Conservation (phyloP, 2,113 vertebrate species). For the Sylvilagus bachmani region DNA sequence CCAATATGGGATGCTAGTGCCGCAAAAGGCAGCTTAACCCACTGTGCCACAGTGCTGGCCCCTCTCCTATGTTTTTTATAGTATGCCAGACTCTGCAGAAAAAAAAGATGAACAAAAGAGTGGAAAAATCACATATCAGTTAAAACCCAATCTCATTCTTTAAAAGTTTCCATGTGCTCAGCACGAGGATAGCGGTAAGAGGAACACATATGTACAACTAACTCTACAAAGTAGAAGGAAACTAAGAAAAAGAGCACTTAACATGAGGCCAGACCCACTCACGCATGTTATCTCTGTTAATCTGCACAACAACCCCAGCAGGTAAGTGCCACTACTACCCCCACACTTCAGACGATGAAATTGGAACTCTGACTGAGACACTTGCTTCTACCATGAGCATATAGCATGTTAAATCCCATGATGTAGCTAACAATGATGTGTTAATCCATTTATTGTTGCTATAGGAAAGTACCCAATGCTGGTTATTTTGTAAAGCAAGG, state of each 20-base stretch:
- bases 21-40: too few species aligned
- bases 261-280: neutral
- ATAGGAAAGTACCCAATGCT: neutral
- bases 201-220: neutral
- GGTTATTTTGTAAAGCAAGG: neutral
- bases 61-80: neutral
- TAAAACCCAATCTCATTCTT: slow-evolving; percentile 7
- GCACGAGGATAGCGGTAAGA: neutral
- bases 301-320: neutral
- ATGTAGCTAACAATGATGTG: neutral
- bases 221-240: neutral
- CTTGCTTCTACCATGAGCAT: neutral
- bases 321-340: neutral
- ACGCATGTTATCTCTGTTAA: neutral
- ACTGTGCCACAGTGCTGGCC: too few species aligned
- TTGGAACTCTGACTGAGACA: neutral
- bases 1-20: too few species aligned
- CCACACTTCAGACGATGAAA: neutral
- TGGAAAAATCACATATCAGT: neutral
- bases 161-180: neutral
- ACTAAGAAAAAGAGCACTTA: neutral
- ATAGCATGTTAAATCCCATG: neutral
- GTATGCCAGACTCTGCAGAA: neutral
- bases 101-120: neutral
- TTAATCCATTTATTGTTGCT: neutral